These are phyloP conservation scores for Nephrotoma appendiculata DNA, from an alignment of 2,888 invertebrate species.

Conservation along the genomic window DNA sequence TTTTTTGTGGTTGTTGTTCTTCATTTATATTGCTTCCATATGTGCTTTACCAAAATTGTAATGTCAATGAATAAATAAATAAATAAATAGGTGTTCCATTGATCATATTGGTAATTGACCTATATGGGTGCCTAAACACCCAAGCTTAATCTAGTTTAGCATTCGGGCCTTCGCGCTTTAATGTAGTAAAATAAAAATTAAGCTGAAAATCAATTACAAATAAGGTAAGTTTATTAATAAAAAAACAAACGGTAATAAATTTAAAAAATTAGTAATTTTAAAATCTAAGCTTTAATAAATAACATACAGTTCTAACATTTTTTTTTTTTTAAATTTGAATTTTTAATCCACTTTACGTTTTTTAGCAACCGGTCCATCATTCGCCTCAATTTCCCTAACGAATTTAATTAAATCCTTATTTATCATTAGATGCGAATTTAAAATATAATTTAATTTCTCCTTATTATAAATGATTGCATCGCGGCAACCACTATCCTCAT, in stretches of 20 bases:
- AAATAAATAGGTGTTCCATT: too few species aligned
- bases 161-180: too few species aligned
- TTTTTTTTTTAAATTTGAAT: neutral
- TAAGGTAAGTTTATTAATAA: neutral
- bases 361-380: neutral
- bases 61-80: too few species aligned
- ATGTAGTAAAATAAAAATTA: too few species aligned
- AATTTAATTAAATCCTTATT: neutral
- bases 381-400: neutral
- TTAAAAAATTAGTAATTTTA: neutral
- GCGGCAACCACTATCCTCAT: neutral
- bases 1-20: too few species aligned
- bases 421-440: neutral
- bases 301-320: neutral
- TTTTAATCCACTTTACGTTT: neutral
- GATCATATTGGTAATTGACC: too few species aligned
- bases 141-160: too few species aligned
- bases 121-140: too few species aligned
- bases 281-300: neutral
- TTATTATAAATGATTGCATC: slow-evolving; percentile 23
- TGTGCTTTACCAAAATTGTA: too few species aligned
- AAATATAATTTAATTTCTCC: slow-evolving; percentile 12
- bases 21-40: too few species aligned
- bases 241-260: neutral
- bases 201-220: too few species aligned